These are phyloP conservation scores for Acrobasis repandana DNA, from an alignment of 2,888 invertebrate genomes.

Conservation along the genomic window DNA sequence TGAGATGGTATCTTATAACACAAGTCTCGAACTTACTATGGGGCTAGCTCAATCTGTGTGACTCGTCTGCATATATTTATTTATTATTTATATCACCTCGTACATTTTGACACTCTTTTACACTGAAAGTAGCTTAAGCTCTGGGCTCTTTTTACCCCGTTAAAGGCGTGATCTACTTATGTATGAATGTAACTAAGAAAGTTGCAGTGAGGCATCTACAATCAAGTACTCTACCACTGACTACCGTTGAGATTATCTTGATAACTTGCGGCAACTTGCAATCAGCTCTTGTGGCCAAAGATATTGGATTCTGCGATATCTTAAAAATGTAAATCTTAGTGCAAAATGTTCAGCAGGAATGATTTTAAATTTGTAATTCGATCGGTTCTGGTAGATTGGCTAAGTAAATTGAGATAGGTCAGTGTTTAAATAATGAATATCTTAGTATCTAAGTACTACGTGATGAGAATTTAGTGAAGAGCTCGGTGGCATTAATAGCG, in stretches of 20 bases:
- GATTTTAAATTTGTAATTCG: background rate
- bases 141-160: no score
- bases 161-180: no score
- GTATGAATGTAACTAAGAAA: background rate
- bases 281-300: conserved; percentile 14
- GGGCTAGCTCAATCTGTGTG: no score
- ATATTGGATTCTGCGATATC: conserved; percentile 9
- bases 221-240: conserved; percentile 2
- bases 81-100: no score
- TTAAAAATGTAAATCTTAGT: background rate
- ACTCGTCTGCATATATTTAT: no score
- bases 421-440: background rate
- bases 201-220: background rate
- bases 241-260: conserved; percentile 19
- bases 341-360: conserved; percentile 5
- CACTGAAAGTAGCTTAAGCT: no score
- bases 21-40: no score
- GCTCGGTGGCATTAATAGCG: no score
- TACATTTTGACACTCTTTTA: no score
- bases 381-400: background rate
- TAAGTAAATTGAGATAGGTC: background rate
- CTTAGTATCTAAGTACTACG: background rate
- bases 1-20: no score
- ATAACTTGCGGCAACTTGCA: conserved; percentile 3
- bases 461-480: background rate